Evolutionary conservation across 2,113 vertebrate species (phyloP).

Genomic region (Ageneiosus marmoratus): DNA sequence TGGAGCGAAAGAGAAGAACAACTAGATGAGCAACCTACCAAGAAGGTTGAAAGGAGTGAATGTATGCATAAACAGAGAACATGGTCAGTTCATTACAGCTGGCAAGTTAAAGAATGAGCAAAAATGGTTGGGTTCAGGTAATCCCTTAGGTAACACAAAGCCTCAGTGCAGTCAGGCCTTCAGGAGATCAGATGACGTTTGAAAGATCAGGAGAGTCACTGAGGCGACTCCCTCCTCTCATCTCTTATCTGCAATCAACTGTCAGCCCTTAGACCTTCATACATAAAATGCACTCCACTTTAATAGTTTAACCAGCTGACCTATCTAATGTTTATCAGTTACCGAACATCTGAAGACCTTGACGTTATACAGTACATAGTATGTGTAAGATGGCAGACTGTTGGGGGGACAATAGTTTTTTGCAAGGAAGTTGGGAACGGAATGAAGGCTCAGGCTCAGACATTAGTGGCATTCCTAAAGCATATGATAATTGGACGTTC

Average conservation of each 20-base stretch:
- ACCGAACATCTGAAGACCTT: background rate
- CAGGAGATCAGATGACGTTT: constrained; percentile 76
- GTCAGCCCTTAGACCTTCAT: constrained; percentile 44
- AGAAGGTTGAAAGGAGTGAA: constrained; percentile 5
- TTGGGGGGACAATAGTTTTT: background rate
- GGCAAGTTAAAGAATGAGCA: constrained; percentile 17
- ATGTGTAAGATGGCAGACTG: background rate
- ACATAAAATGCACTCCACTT: constrained; percentile 21
- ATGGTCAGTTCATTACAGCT: background rate
- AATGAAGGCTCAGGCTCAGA: background rate
- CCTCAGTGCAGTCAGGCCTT: constrained; percentile 54
- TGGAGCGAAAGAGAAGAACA: background rate
- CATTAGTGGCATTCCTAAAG: background rate
- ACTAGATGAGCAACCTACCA: background rate
- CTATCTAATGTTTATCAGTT: background rate
- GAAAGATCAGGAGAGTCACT: constrained; percentile 76
- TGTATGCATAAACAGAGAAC: constrained; percentile 14
- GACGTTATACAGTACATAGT: background rate
- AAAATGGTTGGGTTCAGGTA: constrained; percentile 62
- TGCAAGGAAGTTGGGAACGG: background rate
- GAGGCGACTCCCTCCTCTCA: constrained; percentile 62
- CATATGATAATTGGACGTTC: background rate
- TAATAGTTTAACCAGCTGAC: background rate
- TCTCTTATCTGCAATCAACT: constrained; percentile 62
- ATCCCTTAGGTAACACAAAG: constrained; percentile 71